phyloP scores from a whole-genome alignment of 2,113 vertebrate genomes.

The Kryptolebias marmoratus region DNA sequence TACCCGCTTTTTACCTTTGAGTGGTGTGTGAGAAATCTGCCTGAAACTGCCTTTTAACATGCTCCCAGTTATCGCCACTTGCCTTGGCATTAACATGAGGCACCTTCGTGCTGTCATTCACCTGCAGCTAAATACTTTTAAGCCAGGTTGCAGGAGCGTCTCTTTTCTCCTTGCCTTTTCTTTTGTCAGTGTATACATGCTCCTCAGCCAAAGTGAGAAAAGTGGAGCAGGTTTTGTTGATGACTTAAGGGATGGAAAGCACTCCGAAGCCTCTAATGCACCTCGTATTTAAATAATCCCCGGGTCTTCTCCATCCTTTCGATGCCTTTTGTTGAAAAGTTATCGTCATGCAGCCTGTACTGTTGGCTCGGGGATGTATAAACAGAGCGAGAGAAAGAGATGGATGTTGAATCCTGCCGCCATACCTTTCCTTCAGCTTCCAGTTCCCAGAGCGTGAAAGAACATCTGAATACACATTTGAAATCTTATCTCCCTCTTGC shows the following conservation, averaged over 20 bases:
- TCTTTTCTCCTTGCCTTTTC: slow-evolving; percentile 62
- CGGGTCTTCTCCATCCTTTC: slow-evolving; percentile 77
- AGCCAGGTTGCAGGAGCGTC: slow-evolving; percentile 60
- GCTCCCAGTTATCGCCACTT: slow-evolving; percentile 26
- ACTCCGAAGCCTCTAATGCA: slow-evolving; percentile 79
- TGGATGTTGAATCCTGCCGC: slow-evolving; percentile 48
- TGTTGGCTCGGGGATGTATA: slow-evolving; percentile 64
- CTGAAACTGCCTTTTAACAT: background rate
- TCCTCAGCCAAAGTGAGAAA: slow-evolving; percentile 67
- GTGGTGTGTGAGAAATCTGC: background rate
- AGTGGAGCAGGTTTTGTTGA: slow-evolving; percentile 78
- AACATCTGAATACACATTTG: slow-evolving; percentile 79
- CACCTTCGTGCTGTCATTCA: slow-evolving; percentile 48
- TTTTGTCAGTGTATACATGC: slow-evolving; percentile 70
- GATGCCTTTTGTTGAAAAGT: slow-evolving; percentile 82
- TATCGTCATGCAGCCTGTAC: slow-evolving; percentile 78
- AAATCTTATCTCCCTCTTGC: slow-evolving; percentile 79
- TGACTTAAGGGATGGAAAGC: slow-evolving; percentile 80
- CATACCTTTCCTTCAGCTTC: slow-evolving; percentile 67
- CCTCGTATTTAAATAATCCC: slow-evolving; percentile 84
- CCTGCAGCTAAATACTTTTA: slow-evolving; percentile 70
- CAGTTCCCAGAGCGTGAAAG: slow-evolving; percentile 74
- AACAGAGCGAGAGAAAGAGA: slow-evolving; percentile 12
- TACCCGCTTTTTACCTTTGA: no score
- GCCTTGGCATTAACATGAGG: slow-evolving; percentile 31